These are phyloP conservation scores for Oophaga pumilio DNA, from an alignment of 2,113 vertebrate species.

Conservation along the genomic window DNA sequence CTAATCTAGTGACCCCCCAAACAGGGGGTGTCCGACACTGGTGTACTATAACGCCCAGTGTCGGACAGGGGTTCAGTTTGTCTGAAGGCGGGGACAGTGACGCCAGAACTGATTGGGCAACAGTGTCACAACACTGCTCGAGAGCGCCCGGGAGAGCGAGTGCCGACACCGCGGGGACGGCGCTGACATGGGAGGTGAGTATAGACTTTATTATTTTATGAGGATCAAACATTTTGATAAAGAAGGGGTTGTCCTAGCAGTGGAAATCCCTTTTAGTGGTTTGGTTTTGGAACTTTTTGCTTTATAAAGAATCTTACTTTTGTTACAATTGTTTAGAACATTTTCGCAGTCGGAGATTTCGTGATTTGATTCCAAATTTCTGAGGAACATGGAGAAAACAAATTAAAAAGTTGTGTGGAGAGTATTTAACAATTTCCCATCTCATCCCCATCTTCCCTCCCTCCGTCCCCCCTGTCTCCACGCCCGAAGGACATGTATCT, in stretches of 20 bases:
- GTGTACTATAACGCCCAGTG: no score
- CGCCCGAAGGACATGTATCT: neutral
- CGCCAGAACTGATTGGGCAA: no score
- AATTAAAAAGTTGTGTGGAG: slow-evolving; percentile 11
- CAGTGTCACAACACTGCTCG: no score
- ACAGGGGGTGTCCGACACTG: no score
- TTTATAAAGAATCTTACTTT: neutral
- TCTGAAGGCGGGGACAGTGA: no score
- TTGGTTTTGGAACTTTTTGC: neutral
- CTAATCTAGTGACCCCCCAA: neutral
- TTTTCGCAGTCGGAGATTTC: slow-evolving; percentile 8
- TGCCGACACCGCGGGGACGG: no score
- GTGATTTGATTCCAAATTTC: neutral
- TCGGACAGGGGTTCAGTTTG: no score
- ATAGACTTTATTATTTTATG: no score
- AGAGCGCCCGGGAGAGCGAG: no score
- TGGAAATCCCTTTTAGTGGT: neutral
- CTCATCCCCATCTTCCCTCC: neutral
- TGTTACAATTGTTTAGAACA: neutral
- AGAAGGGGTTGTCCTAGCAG: no score
- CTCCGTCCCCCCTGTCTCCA: neutral
- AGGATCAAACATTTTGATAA: no score
- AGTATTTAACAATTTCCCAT: neutral
- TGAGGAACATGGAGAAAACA: slow-evolving; percentile 1
- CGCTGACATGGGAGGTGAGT: no score